phyloP scores from a whole-genome alignment of 1,140 invertebrate species.

The Monochamus saltuarius region DNA sequence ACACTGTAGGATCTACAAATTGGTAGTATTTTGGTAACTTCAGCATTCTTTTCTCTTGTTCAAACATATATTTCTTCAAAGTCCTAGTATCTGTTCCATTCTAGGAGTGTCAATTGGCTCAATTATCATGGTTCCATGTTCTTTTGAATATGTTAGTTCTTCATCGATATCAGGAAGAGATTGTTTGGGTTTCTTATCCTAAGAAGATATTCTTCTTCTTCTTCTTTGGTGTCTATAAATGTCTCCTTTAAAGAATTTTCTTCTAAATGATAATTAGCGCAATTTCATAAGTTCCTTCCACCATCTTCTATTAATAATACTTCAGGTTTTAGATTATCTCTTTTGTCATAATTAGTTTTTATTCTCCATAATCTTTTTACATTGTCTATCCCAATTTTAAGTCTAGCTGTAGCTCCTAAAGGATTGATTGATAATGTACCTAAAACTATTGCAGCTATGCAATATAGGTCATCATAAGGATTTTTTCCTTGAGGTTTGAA shows the following conservation, averaged over 20 bases:
- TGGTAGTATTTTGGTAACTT: neutral
- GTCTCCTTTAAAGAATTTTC: slow-evolving; percentile 10
- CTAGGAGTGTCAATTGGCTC: neutral
- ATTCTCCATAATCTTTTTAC: slow-evolving; percentile 23
- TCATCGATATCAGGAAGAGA: neutral
- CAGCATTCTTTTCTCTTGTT: neutral
- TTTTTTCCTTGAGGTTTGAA: slow-evolving; percentile 21
- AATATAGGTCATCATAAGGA: slow-evolving; percentile 15
- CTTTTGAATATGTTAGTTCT: slow-evolving; percentile 11
- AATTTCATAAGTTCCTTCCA: slow-evolving; percentile 1
- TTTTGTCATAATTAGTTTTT: neutral
- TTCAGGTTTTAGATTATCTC: neutral
- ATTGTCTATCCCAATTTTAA: slow-evolving; percentile 14
- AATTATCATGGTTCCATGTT: too few species aligned
- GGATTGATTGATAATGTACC: slow-evolving; percentile 12
- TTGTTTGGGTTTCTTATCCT: slow-evolving; percentile 10
- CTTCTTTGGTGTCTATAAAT: neutral
- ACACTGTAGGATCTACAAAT: neutral
- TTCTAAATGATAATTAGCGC: slow-evolving; percentile 19
- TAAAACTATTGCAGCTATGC: slow-evolving; percentile 14
- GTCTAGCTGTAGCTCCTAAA: slow-evolving; percentile 13
- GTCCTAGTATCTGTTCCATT: slow-evolving; percentile 3
- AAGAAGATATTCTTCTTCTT: slow-evolving; percentile 8
- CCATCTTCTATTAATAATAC: slow-evolving; percentile 12
- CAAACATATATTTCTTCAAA: neutral